Percentiles rank a stretch among this genome's conserved stretches.
Evolutionary conservation across 2,797 vertebrate species (phyloP).

Genomic region (Thaleichthys pacificus): DNA sequence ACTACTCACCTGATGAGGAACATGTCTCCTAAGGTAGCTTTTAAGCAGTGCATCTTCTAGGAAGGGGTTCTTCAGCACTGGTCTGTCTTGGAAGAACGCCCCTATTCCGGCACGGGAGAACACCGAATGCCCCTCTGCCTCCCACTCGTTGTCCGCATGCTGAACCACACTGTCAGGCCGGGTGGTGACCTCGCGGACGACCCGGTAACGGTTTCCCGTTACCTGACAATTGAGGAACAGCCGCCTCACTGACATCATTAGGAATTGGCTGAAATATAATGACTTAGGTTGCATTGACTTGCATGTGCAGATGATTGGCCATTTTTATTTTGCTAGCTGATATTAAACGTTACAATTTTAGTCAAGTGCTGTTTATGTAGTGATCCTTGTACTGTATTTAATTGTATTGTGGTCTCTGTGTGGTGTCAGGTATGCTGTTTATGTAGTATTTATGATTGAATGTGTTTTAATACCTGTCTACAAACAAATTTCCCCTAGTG

Average conservation of each 20-base stretch:
- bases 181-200: constrained; percentile 12
- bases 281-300: not conserved
- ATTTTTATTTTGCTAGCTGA: too few relatives aligned
- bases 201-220: constrained; percentile 26
- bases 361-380: too few relatives aligned
- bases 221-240: constrained; percentile 21
- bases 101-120: constrained; percentile 65
- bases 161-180: constrained; percentile 43
- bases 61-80: constrained; percentile 72
- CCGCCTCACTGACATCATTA: constrained; percentile 46
- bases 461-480: too few relatives aligned
- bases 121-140: constrained; percentile 19
- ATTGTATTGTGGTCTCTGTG: too few relatives aligned
- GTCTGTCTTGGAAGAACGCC: constrained; percentile 77
- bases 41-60: constrained; percentile 78
- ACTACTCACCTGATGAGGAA: constrained; percentile 74
- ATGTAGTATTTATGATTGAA: too few relatives aligned
- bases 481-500: too few relatives aligned
- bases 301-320: not conserved
- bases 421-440: too few relatives aligned
- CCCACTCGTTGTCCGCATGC: constrained; percentile 40
- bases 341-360: too few relatives aligned
- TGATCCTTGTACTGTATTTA: too few relatives aligned
- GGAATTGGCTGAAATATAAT: not conserved
- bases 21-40: constrained; percentile 76